Evolutionary conservation across 2,888 invertebrate genomes (phyloP), one percentile per base, ranked within the genome.

Genomic region (Palloptera scutellata): DNA sequence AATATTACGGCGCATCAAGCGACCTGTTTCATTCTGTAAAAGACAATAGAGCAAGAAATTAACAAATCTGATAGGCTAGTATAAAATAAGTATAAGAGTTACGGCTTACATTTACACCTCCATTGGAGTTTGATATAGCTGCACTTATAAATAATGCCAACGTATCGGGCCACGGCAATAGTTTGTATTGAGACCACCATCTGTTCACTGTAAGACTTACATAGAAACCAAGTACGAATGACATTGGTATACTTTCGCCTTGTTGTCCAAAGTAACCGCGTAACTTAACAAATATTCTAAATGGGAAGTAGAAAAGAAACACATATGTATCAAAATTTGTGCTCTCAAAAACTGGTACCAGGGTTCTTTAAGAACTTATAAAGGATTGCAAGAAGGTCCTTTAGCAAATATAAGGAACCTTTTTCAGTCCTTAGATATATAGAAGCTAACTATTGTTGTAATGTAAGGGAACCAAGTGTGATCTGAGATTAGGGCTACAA

Each of bases 161-260:
- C 71, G 94, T 95, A 86, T 97, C 97, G 0, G 96, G 96, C 95
- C 96, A 96, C 6, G 97, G 96, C 73, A 97, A 87, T 71, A 94
- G 87, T 85, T 92, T 91, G 87, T 96, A 96, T 84, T 97, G 96
- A 82, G 95, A 94, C 96, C 96, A 97, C 96, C 96, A 97, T 78
- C 97, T 88, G 81, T 93, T 92, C 75, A 97, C 95, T 63, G 97
- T 92, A 77, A 96, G 88, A 78, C 92, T 93, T 73, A 97, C 96
- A 87, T 96, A 97, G 88, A 97, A 97, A 68, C 96, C 97, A 75
- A 97, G 89, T 64, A 97, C 95, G 87, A 97, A 97, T 42, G 96
- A 95, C 91, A 97, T 93, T 51, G 97, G 97, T 81, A 97, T 95
- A 69, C 93, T 92, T 83, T 94, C 95, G 81, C 92, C 92, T 85